A percentile compares a stretch with the other conserved stretches of the same genome.
phyloP scores from a whole-genome alignment of 2,113 vertebrate genomes.

The Tragulus kanchil region DNA sequence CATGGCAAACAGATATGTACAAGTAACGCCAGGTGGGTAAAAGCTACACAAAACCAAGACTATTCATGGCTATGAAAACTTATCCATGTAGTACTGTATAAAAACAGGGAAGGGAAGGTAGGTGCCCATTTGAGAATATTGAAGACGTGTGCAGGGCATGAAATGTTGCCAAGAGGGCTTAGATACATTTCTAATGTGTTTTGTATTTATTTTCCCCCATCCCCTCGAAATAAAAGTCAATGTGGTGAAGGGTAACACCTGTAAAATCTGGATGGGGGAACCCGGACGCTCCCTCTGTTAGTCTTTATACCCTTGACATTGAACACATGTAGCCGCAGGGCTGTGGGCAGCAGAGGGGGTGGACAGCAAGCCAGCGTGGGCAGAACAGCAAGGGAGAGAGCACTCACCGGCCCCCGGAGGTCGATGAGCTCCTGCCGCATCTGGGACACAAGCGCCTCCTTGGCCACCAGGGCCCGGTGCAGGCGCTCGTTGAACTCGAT shows the following conservation, averaged over 20 bases:
- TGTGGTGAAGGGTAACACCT: background rate
- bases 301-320: background rate
- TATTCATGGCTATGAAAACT: background rate
- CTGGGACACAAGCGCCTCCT: slow-evolving; percentile 97
- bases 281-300: accelerated
- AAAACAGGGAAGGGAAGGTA: background rate
- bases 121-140: background rate
- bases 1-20: background rate
- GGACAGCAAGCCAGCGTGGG: accelerated
- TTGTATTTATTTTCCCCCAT: background rate
- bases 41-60: background rate
- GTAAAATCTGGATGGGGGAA: background rate
- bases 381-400: accelerated
- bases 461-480: slow-evolving; percentile 96
- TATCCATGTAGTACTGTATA: background rate
- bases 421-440: slow-evolving; percentile 99
- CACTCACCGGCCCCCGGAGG: slow-evolving; percentile 95
- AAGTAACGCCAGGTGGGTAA: background rate
- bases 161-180: too few species aligned
- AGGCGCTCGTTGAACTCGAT: slow-evolving; percentile 99
- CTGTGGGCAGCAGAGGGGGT: background rate
- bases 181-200: background rate
- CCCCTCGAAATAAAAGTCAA: too few species aligned
- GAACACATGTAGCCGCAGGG: background rate
- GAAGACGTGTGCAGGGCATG: accelerated